A percentile compares a stretch with the other conserved stretches of the same genome.
Evolutionary conservation across 2,888 invertebrate genomes (phyloP).

Genomic region (Lordiphosa fenestrarum): DNA sequence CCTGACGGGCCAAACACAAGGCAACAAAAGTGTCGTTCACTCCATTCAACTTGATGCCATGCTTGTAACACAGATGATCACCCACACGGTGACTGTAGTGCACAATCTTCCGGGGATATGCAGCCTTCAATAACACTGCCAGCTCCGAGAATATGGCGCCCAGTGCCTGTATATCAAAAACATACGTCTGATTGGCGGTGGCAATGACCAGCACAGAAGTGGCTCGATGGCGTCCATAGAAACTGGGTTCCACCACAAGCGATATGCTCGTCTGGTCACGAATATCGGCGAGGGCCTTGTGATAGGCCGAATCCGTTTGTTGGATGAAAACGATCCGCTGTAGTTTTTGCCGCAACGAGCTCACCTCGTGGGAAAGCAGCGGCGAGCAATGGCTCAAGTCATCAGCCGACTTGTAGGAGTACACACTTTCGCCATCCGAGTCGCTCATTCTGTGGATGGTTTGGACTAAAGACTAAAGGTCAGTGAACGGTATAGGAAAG

Average conservation of each 20-base stretch:
- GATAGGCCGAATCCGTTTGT: constrained; percentile 41
- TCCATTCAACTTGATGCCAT: constrained; percentile 36
- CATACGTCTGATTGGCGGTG: constrained; percentile 40
- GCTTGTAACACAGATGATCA: constrained; percentile 29
- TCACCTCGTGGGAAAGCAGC: constrained; percentile 24
- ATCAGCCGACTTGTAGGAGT: constrained; percentile 27
- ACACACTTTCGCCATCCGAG: constrained; percentile 24
- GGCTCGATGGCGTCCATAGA: constrained; percentile 48
- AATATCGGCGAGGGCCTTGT: constrained; percentile 48
- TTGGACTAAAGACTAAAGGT: too few species aligned
- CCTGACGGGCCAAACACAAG: constrained; percentile 38
- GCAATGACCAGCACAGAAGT: constrained; percentile 42
- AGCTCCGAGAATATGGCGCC: constrained; percentile 40
- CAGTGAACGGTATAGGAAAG: too few species aligned
- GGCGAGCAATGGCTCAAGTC: not conserved
- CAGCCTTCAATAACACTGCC: constrained; percentile 27
- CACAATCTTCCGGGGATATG: constrained; percentile 42
- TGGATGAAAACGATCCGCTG: constrained; percentile 33
- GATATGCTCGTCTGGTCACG: constrained; percentile 43
- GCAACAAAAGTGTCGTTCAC: constrained; percentile 50
- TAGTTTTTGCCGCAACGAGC: constrained; percentile 32
- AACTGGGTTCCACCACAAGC: constrained; percentile 49
- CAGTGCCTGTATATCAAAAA: constrained; percentile 47
- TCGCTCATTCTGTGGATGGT: constrained; percentile 5
- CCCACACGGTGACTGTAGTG: constrained; percentile 56